These are phyloP conservation scores for Macaria notata DNA, from an alignment of 2,888 invertebrate genomes.

Conservation along the genomic window DNA sequence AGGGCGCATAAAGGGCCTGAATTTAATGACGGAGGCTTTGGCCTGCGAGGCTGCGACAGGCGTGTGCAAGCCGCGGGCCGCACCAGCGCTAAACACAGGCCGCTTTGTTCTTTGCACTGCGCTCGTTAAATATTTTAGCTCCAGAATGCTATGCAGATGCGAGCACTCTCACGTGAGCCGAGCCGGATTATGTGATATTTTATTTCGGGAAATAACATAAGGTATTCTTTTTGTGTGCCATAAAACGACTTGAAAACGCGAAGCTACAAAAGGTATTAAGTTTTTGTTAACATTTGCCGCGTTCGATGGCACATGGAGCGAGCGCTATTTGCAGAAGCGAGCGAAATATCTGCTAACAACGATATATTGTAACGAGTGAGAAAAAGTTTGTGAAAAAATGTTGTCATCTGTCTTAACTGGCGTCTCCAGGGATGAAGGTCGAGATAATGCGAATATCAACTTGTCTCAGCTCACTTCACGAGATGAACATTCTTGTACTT, in stretches of 20 bases:
- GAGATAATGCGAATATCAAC: constrained; percentile 36
- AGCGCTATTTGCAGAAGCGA: constrained; percentile 2
- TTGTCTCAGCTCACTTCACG: constrained; percentile 36
- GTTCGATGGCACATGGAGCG: neutral
- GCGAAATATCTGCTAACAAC: constrained; percentile 13
- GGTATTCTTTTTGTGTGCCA: constrained; percentile 9
- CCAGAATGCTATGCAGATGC: constrained; percentile 37
- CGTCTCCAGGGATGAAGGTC: constrained; percentile 32
- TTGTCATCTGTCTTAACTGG: constrained; percentile 28
- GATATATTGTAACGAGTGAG: constrained; percentile 25
- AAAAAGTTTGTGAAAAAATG: constrained; percentile 27
- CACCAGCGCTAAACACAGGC: constrained; percentile 51
- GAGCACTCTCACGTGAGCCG: constrained; percentile 12
- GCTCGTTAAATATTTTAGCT: constrained; percentile 70
- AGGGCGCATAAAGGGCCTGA: constrained; percentile 48
- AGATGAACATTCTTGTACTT: constrained; percentile 34
- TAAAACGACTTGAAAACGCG: constrained; percentile 8
- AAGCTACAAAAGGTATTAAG: neutral
- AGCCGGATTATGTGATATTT: constrained; percentile 17
- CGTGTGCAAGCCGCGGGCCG: constrained; percentile 48
- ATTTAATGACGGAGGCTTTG: constrained; percentile 60
- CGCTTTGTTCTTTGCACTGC: constrained; percentile 61
- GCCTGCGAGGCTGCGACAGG: constrained; percentile 42
- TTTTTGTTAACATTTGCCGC: constrained; percentile 1
- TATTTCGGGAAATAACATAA: constrained; percentile 15